A percentile compares a stretch with the other conserved stretches of the same genome.
Conservation (phyloP, 2,888 invertebrate species). For the Amblyteles armatorius region DNA sequence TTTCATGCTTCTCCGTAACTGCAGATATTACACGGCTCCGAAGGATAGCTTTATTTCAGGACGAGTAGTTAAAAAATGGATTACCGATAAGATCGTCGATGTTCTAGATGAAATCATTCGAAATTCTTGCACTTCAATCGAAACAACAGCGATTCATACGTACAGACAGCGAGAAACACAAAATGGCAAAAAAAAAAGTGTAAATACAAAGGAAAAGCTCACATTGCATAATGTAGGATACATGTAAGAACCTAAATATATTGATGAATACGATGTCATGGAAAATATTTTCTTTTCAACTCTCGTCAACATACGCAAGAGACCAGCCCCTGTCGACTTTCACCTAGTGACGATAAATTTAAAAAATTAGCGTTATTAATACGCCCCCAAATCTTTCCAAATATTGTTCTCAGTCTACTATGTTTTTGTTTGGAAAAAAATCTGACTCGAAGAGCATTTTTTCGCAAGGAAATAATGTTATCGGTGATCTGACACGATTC, state of each 20-base stretch:
- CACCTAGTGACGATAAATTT: neutral
- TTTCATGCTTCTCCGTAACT: constrained; percentile 12
- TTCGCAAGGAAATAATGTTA: neutral
- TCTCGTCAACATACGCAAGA: neutral
- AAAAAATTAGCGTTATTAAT: neutral
- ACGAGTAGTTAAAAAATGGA: neutral
- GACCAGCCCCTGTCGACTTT: neutral
- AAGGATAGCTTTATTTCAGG: neutral
- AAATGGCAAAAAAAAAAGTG: constrained; percentile 54
- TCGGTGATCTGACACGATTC: neutral
- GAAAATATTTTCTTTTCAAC: neutral
- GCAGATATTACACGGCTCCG: neutral
- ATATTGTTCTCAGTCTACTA: neutral
- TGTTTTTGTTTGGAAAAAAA: too few relatives aligned
- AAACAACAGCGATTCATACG: constrained; percentile 20
- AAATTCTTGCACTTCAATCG: constrained; percentile 8
- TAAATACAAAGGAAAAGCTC: constrained; percentile 64
- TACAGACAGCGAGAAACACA: constrained; percentile 37
- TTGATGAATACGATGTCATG: constrained; percentile 50
- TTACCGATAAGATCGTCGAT: neutral
- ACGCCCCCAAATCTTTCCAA: neutral
- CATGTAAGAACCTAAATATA: constrained; percentile 67
- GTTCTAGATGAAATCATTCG: constrained; percentile 14
- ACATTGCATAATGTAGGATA: constrained; percentile 64
- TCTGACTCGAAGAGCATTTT: neutral